Base-by-base conservation (phyloP, 2,888 invertebrate genomes). In the Spodoptera littoralis region DNA sequence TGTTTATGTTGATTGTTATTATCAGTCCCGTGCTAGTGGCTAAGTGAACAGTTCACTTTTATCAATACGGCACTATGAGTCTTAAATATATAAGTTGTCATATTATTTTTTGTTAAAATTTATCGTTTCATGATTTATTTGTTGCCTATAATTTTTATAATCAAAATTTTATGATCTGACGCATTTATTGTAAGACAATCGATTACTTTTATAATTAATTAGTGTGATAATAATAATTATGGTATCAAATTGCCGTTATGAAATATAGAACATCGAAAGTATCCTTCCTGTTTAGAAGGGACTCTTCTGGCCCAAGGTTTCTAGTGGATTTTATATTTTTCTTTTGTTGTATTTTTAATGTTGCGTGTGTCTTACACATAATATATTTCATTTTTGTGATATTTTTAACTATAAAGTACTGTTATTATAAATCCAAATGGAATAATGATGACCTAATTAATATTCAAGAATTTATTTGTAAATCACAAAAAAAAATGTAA, bases 351-450 rank as follows among this genome's bases (percentile, higher is more conserved):
- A 94, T 93, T 94, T 93, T 91, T 93, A 93, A 93, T 93, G 94
- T 94, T 94, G 94, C 93, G 94, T 95, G 95, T 95, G 95, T 94
- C 94, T 94, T 93, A 95, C 95, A 95, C 95, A 94, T 95, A 94
- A 94, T 94, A 94, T 94, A 94, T 95, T 95, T 94, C 94, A 94
- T 95, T 95, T 92, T 95, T 95, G 95, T 95, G 95, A 95, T 95
- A 95, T 95, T 94, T 94, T 95, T 94, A 94, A 94, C 95, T 94
- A 95, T 95, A 95, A 94, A 93, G 92, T 95, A 94, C 95, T 95
- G 95, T 95, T 94, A 94, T 93, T 92, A 84, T 94, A 93, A 94
- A 94, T 94, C 93, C 94, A 91, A 89, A 89, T 91, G 94, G 92
- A 94, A 91, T 91, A 93, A 94, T 94, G 92, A 92, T 93, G 94